Percentiles rank a stretch among this genome's conserved stretches.
phyloP scores from a whole-genome alignment of 2,888 invertebrate genomes.

The Proisotoma minuta region DNA sequence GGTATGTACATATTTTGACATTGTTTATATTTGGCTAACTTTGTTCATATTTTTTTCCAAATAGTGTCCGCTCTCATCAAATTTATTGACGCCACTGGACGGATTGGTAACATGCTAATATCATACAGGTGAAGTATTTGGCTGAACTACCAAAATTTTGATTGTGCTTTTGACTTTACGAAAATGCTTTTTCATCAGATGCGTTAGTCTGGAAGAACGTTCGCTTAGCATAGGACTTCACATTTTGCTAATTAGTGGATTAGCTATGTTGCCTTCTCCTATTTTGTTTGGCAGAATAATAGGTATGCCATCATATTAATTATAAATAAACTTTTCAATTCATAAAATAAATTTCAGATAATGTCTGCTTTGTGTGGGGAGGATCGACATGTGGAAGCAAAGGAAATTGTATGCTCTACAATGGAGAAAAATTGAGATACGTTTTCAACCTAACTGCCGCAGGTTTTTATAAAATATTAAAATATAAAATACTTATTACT shows the following conservation, averaged over 20 bases:
- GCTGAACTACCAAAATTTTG: neutral
- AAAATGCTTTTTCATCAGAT: constrained; percentile 50
- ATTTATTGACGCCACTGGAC: constrained; percentile 61
- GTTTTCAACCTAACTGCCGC: constrained; percentile 64
- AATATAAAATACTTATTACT: too few species aligned
- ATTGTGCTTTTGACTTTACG: neutral
- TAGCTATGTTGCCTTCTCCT: constrained; percentile 66
- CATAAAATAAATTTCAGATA: too few species aligned
- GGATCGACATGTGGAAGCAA: constrained; percentile 61
- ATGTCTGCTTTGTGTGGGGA: constrained; percentile 68
- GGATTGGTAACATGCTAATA: constrained; percentile 62
- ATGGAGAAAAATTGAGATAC: constrained; percentile 62
- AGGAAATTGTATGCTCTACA: constrained; percentile 71
- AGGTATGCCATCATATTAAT: constrained; percentile 50
- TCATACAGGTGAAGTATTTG: constrained; percentile 56
- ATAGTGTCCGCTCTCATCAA: constrained; percentile 57
- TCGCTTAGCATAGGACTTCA: constrained; percentile 62
- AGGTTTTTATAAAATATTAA: too few species aligned
- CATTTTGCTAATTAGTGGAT: constrained; percentile 59
- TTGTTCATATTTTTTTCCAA: too few species aligned
- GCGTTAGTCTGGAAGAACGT: constrained; percentile 60
- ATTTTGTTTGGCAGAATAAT: constrained; percentile 67
- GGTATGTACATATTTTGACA: too few species aligned
- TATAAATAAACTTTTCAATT: constrained; percentile 25
- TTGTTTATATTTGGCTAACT: too few species aligned